These are phyloP conservation scores for Albula goreensis DNA, from an alignment of 2,113 vertebrate species.

Conservation along the genomic window DNA sequence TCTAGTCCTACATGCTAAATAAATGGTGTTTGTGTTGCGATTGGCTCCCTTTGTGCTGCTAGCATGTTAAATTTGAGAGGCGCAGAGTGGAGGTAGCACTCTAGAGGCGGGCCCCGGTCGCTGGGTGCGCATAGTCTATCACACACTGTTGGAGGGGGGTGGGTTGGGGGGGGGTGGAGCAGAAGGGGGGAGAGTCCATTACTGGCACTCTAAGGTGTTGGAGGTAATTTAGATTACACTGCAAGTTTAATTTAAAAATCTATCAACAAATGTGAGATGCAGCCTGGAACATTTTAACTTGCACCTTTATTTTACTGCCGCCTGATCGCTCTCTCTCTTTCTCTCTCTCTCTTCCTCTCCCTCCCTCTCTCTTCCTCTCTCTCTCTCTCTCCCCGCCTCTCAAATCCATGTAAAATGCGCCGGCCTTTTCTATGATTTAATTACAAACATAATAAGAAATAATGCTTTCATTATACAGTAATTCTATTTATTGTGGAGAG, in stretches of 20 bases:
- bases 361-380: slow-evolving; percentile 22
- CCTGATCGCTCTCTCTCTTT: slow-evolving; percentile 68
- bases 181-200: slow-evolving; percentile 80
- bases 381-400: slow-evolving; percentile 56
- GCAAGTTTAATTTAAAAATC: slow-evolving; percentile 90
- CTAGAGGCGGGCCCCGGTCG: slow-evolving; percentile 66
- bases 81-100: slow-evolving; percentile 56
- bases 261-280: slow-evolving; percentile 88
- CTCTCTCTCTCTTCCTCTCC: slow-evolving; percentile 4
- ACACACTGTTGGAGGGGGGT: slow-evolving; percentile 71
- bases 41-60: slow-evolving; percentile 47
- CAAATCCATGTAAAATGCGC: slow-evolving; percentile 81
- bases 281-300: slow-evolving; percentile 82
- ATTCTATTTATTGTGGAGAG: slow-evolving; percentile 27
- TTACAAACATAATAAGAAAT: slow-evolving; percentile 89
- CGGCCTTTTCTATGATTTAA: slow-evolving; percentile 87
- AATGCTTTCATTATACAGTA: slow-evolving; percentile 36
- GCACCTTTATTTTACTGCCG: slow-evolving; percentile 80
- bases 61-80: slow-evolving; percentile 53
- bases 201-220: slow-evolving; percentile 84
- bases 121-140: slow-evolving; percentile 73
- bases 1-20: background rate
- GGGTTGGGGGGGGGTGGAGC: slow-evolving; percentile 46
- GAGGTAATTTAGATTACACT: slow-evolving; percentile 89
- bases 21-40: background rate